These are phyloP conservation scores for Callopanchax toddi DNA, from an alignment of 2,113 vertebrate genomes.

Conservation along the genomic window DNA sequence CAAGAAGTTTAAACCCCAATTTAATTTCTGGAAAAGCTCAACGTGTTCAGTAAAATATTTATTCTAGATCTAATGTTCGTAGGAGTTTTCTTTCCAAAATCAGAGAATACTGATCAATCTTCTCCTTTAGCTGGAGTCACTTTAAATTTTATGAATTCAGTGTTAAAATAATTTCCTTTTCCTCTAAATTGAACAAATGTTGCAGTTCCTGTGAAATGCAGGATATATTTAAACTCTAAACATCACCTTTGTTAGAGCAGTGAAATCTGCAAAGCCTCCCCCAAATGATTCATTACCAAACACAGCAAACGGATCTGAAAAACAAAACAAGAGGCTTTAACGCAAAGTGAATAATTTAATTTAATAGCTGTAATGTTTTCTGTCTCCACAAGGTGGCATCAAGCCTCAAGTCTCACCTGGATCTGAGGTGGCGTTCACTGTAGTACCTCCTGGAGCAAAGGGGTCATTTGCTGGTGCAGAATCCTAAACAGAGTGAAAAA, in stretches of 20 bases:
- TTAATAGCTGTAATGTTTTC: neutral
- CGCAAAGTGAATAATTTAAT: neutral
- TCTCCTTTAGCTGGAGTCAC: neutral
- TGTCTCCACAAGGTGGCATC: conserved; percentile 39
- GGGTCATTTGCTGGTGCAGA: conserved; percentile 87
- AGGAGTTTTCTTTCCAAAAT: too few relatives aligned
- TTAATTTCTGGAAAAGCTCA: neutral
- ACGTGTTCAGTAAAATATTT: neutral
- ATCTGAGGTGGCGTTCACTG: conserved; percentile 83
- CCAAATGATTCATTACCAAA: conserved; percentile 94
- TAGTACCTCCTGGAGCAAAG: conserved; percentile 94
- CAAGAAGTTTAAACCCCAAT: conserved; percentile 21
- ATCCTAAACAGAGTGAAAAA: conserved; percentile 66
- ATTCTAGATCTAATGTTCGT: neutral
- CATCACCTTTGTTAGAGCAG: conserved; percentile 89
- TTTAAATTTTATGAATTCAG: too few relatives aligned
- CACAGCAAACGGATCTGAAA: conserved; percentile 89
- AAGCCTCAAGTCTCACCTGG: conserved; percentile 79
- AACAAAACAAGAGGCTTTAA: neutral
- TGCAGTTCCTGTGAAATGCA: neutral
- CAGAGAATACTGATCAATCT: neutral
- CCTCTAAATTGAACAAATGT: neutral
- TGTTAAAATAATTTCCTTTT: neutral
- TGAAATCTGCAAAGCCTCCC: conserved; percentile 95
- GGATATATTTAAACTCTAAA: neutral